These are phyloP conservation scores for Globodera rostochiensis DNA, from an alignment of 1,140 invertebrate species.

Conservation along the genomic window DNA sequence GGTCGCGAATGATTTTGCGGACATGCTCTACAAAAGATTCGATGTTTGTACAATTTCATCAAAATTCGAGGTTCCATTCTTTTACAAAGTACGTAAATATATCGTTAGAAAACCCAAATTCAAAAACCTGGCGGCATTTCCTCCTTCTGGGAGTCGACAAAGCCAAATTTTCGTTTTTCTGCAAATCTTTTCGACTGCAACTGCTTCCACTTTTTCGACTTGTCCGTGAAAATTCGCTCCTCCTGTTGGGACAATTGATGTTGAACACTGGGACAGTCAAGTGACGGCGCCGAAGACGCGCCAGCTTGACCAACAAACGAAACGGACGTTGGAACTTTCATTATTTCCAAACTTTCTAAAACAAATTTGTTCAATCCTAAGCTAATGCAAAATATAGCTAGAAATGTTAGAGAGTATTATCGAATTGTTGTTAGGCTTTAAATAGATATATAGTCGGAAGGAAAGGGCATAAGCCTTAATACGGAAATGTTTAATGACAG, in stretches of 20 bases:
- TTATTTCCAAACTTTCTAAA: slow-evolving; percentile 14
- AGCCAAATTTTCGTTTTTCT: slow-evolving; percentile 96
- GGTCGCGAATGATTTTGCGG: slow-evolving; percentile 96
- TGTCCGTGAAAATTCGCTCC: slow-evolving; percentile 59
- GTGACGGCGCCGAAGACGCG: slow-evolving; percentile 15
- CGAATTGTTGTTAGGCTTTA: no score
- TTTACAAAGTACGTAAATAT: neutral
- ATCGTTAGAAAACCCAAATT: neutral
- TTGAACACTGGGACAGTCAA: neutral
- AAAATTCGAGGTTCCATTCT: neutral
- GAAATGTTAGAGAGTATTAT: no score
- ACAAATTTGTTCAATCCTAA: neutral
- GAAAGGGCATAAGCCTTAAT: no score
- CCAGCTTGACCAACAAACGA: slow-evolving; percentile 23
- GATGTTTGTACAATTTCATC: slow-evolving; percentile 9
- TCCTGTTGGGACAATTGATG: slow-evolving; percentile 23
- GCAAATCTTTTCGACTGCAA: slow-evolving; percentile 94
- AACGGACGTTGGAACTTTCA: slow-evolving; percentile 15
- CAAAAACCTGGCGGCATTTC: slow-evolving; percentile 85
- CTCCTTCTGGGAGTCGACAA: slow-evolving; percentile 97
- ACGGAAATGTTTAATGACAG: no score
- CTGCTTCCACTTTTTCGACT: slow-evolving; percentile 96
- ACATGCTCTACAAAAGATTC: slow-evolving; percentile 78
- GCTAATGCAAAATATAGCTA: no score
- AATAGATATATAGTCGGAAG: no score